Conservation (phyloP, 2,888 invertebrate genomes). For the Trichogramma evanescens region DNA sequence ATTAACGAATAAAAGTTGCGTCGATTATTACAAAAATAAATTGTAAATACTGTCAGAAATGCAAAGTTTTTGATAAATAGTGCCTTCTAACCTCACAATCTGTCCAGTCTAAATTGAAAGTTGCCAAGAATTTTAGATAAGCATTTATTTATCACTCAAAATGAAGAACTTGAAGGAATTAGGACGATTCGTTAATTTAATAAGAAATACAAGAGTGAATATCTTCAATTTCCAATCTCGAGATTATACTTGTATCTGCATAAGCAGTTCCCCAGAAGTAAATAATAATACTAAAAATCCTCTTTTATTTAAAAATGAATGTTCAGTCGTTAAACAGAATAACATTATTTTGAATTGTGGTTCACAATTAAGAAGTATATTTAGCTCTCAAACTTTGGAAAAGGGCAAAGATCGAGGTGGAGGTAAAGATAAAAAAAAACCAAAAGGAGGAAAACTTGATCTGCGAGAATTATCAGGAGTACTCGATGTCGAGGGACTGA, state of each 20-base stretch:
- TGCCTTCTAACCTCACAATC: conserved; percentile 5
- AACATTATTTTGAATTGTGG: background rate
- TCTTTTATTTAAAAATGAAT: background rate
- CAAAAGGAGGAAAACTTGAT: conserved; percentile 59
- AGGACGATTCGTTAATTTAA: background rate
- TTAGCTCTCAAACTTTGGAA: background rate
- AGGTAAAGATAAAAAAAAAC: conserved; percentile 37
- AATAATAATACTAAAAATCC: background rate
- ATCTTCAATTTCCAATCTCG: background rate
- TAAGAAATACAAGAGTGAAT: background rate
- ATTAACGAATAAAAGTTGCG: too few relatives aligned
- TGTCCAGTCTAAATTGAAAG: background rate
- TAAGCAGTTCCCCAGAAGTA: background rate
- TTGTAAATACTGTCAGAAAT: too few relatives aligned
- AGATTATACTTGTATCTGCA: background rate
- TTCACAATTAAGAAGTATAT: conserved; percentile 10
- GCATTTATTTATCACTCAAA: background rate
- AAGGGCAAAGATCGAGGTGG: conserved; percentile 33
- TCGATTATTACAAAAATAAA: too few relatives aligned
- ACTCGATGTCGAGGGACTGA: conserved; percentile 63
- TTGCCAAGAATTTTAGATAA: background rate
- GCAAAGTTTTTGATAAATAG: too few relatives aligned
- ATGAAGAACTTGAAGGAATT: conserved; percentile 11
- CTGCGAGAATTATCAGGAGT: conserved; percentile 64
- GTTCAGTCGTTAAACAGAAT: background rate